A percentile compares a stretch with the other conserved stretches of the same genome.
Conservation (phyloP, 2,113 vertebrate species). For the Alethe castanea region DNA sequence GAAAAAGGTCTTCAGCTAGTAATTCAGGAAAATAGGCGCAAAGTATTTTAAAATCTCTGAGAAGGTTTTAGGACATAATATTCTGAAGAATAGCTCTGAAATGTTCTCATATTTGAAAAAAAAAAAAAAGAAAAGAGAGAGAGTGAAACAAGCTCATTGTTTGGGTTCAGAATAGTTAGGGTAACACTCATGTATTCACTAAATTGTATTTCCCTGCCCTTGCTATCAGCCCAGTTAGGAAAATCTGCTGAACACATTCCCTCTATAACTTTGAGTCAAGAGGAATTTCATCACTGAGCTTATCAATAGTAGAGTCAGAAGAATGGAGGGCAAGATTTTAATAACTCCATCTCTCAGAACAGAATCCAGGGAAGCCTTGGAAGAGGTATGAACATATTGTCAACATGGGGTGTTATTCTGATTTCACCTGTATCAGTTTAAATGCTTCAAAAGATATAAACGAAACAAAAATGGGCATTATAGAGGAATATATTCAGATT, state of each 20-base stretch:
- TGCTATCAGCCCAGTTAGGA: neutral
- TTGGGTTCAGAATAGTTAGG: neutral
- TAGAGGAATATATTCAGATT: neutral
- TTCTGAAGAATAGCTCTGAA: neutral
- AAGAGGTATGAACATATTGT: neutral
- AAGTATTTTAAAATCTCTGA: neutral
- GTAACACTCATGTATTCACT: neutral
- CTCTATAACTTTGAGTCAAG: neutral
- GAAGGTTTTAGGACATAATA: neutral
- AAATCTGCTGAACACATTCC: neutral
- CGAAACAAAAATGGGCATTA: neutral
- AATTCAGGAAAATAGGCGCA: neutral
- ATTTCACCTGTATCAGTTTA: neutral
- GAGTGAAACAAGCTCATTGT: neutral
- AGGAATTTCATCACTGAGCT: neutral
- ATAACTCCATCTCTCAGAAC: neutral
- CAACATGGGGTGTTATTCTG: neutral
- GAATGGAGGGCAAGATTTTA: neutral
- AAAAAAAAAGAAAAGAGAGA: too few relatives aligned
- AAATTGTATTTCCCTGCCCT: neutral
- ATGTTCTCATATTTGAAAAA: neutral
- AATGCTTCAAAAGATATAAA: neutral
- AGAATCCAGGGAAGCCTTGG: neutral
- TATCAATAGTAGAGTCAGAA: neutral
- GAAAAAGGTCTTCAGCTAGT: neutral